Evolutionary conservation across 2,888 invertebrate species (phyloP), one percentile per base, ranked within the genome.

Genomic region (Camptogramma bilineatum): DNA sequence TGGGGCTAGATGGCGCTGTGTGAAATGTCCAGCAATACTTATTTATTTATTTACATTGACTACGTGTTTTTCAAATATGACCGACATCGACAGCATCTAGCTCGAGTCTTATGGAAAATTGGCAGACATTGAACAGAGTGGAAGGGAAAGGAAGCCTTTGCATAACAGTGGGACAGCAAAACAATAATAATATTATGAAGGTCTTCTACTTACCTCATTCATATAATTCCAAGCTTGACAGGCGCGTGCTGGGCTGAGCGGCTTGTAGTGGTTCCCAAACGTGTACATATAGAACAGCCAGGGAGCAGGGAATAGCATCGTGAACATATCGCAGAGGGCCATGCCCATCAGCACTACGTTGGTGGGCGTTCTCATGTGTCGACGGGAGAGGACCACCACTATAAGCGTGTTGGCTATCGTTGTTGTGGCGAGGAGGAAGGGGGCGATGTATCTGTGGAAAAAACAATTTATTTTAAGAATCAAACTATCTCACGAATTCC

Each of bases 321-420:
- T 99, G 85, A 98, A 95, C 96, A 98, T 97, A 89, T 99, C 99
- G 74, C 98, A 97, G 4, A 99, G 94, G 0, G 99, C 98, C 98
- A 99, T 99, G n/a, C 97, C 97, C 95, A 98, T 96, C 2, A 98
- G 94, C 0, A 98, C 97, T n/a, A 96, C 95, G 88, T 98, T 98
- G 4, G 98, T 98, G 0, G 98, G 98, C 0, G 97, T 97, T 28
- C 97, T 87, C 98, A 99, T 98, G 87, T 98, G 98, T 39, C 96
- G 94, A 73, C 97, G 97, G 63, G 97, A 96, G 34, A 99, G 94
- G 0, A 99, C 98, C 39, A 98, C 95, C 13, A 98, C 98, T 70
- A 99, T 97, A 8, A 98, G 92, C 0, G 98, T 96, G 90, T 99
- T 99, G 51, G 98, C 97, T 2, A 98, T 94, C n/a, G 97, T 96